Percentiles rank a stretch among this genome's conserved stretches.
Evolutionary conservation across 2,797 vertebrate species (phyloP).

Genomic region (Sylvia borin): DNA sequence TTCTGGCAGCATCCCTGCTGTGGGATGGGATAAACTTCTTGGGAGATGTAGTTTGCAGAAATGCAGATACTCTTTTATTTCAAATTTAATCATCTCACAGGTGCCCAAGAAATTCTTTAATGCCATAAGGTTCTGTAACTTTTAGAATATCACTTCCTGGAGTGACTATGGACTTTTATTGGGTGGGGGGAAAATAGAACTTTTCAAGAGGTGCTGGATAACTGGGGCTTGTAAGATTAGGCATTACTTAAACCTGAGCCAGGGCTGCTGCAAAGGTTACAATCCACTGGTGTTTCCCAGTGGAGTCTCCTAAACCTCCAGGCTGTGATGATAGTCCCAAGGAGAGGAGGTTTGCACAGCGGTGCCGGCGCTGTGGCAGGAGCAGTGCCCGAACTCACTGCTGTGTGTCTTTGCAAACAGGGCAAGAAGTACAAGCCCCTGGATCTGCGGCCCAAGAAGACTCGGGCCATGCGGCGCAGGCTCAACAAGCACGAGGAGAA

Average conservation of each 20-base stretch:
- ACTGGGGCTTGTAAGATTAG: background rate
- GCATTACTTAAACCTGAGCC: background rate
- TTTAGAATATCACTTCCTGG: background rate
- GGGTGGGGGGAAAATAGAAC: background rate
- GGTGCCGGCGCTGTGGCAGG: background rate
- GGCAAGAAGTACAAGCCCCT: conserved; percentile 98
- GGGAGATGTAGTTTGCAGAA: background rate
- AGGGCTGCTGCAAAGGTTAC: background rate
- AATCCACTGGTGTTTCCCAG: fast-evolving
- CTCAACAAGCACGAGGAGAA: conserved; percentile 92
- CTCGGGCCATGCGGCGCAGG: conserved; percentile 90
- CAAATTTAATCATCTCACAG: fast-evolving
- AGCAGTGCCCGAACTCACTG: background rate
- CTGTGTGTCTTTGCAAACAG: conserved; percentile 68
- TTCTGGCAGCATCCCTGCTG: background rate
- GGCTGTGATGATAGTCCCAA: fast-evolving
- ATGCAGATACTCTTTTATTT: background rate
- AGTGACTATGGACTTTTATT: background rate
- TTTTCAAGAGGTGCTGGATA: background rate
- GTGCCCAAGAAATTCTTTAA: background rate
- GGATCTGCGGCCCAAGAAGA: conserved; percentile 97
- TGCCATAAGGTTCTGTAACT: fast-evolving
- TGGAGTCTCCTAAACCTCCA: fast-evolving
- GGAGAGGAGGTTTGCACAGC: fast-evolving
- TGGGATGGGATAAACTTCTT: background rate